A percentile compares a stretch with the other conserved stretches of the same genome.
phyloP scores from a whole-genome alignment of 1,140 invertebrate species.

The Cydia amplana region DNA sequence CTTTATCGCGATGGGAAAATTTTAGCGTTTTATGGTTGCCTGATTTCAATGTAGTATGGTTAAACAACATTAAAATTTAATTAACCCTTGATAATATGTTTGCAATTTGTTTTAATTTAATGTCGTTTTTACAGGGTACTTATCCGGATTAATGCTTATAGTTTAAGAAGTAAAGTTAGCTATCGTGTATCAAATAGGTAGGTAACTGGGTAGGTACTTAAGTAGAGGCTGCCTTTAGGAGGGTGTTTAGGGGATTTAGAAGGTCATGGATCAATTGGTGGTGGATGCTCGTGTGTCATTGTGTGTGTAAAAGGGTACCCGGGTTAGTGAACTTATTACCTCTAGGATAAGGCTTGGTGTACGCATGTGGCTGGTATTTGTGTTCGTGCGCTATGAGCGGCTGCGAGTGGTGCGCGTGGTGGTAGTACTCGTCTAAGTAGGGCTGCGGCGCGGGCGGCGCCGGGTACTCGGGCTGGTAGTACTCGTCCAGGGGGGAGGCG shows the following conservation, averaged over 20 bases:
- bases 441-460: constrained; percentile 62
- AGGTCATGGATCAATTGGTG: too few species aligned
- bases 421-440: constrained; percentile 73
- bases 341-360: constrained; percentile 85
- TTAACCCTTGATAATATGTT: too few species aligned
- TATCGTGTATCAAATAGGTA: too few species aligned
- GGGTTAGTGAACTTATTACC: constrained; percentile 76
- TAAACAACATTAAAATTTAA: too few species aligned
- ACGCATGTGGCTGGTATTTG: constrained; percentile 84
- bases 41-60: background rate
- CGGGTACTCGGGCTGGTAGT: constrained; percentile 72
- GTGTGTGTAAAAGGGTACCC: background rate
- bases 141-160: too few species aligned
- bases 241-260: too few species aligned
- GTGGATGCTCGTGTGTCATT: too few species aligned
- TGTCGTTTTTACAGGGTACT: too few species aligned
- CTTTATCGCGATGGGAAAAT: constrained; percentile 14
- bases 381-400: constrained; percentile 82
- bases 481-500: constrained; percentile 70
- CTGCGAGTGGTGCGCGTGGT: constrained; percentile 81
- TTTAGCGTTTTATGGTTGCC: background rate
- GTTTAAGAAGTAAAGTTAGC: too few species aligned
- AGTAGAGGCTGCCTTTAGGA: too few species aligned
- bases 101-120: constrained; percentile 28
- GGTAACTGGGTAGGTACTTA: too few species aligned